Evolutionary conservation across 2,113 vertebrate species (phyloP).

Genomic region (Miniopterus natalensis): DNA sequence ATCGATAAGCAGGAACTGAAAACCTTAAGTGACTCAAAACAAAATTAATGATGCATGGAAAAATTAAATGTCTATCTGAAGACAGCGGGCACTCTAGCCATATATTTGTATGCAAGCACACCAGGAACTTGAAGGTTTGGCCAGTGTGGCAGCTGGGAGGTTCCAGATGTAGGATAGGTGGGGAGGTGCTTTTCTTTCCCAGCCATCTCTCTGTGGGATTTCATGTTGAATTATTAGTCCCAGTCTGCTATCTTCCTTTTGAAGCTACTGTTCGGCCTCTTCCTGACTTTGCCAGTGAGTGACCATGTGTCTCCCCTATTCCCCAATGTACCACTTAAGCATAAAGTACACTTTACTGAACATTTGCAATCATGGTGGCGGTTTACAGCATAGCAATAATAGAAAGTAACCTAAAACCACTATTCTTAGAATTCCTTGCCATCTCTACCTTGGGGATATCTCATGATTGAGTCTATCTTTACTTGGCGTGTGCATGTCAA

Average conservation of each 20-base stretch:
- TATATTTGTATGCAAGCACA: neutral
- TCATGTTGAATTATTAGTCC: neutral
- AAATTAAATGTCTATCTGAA: constrained; percentile 38
- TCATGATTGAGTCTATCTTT: neutral
- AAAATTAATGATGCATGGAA: neutral
- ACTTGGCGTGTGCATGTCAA: neutral
- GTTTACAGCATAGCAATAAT: neutral
- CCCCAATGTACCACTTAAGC: fast-evolving
- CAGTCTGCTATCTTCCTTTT: neutral
- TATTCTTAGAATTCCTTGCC: neutral
- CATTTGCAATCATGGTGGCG: neutral
- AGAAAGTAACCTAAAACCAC: neutral
- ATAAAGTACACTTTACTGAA: neutral
- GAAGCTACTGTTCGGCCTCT: neutral
- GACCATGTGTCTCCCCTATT: neutral
- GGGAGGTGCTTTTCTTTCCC: neutral
- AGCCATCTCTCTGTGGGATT: neutral
- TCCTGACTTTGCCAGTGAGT: neutral
- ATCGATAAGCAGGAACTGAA: neutral
- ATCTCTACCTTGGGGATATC: neutral
- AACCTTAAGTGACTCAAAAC: constrained; percentile 6
- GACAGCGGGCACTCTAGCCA: neutral
- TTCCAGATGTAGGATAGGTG: neutral
- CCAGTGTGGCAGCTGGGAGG: neutral
- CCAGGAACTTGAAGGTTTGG: neutral